Percentiles rank a stretch among this genome's conserved stretches.
Conservation (phyloP, 2,797 vertebrate genomes). For the Sorex maritimensis region DNA sequence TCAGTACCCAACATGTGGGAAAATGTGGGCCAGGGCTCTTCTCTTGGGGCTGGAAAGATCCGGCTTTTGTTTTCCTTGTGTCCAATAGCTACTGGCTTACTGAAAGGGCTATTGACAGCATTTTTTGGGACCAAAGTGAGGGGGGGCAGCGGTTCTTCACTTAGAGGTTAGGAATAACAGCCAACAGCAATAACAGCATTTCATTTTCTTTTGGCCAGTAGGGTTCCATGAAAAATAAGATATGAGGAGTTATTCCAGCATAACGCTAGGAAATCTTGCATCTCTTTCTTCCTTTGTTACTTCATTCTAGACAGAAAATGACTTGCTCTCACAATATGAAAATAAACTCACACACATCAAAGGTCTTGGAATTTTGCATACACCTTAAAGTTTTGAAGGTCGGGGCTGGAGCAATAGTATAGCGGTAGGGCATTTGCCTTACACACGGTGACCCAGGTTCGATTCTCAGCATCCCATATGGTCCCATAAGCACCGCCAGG, state of each 20-base stretch:
- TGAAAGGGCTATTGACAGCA: background rate
- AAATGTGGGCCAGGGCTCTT: background rate
- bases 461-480: too few species aligned
- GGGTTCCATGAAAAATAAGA: constrained; percentile 3
- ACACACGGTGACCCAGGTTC: background rate
- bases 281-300: constrained; percentile 27
- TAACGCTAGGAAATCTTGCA: constrained; percentile 50
- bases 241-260: background rate
- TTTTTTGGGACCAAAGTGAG: constrained; percentile 36
- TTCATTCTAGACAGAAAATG: constrained; percentile 48
- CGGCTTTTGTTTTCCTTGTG: constrained; percentile 38
- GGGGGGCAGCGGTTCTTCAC: constrained; percentile 19
- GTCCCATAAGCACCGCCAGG: too few species aligned
- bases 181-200: constrained; percentile 44
- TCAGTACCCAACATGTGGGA: constrained; percentile 14
- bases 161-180: background rate
- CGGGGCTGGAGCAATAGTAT: background rate
- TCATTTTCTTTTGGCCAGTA: constrained; percentile 25
- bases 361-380: background rate
- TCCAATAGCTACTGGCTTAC: background rate
- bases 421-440: background rate
- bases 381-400: constrained; percentile 58
- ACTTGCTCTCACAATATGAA: background rate
- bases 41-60: background rate
- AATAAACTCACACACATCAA: background rate